These are phyloP conservation scores for Cheirogaleus major DNA, from an alignment of 2,797 vertebrate species.

Conservation along the genomic window DNA sequence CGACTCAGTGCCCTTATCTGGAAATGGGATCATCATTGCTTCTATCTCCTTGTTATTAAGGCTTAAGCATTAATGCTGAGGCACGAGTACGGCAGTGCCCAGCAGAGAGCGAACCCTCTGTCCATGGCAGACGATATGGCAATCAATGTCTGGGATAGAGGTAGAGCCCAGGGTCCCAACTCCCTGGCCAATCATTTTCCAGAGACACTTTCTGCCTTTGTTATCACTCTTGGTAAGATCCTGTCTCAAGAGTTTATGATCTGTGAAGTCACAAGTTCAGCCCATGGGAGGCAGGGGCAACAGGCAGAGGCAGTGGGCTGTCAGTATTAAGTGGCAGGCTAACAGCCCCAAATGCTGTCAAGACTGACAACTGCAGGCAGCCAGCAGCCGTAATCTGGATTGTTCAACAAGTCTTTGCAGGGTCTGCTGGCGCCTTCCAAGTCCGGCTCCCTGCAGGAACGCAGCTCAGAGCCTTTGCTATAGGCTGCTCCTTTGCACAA, in stretches of 20 bases:
- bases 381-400: not conserved
- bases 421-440: constrained; percentile 44
- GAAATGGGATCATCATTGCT: not conserved
- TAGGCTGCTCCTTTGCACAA: not conserved
- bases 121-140: not conserved
- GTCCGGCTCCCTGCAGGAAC: not conserved
- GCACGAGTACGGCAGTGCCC: not conserved
- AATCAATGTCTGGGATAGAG: not conserved
- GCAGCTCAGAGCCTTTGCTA: not conserved
- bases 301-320: not conserved
- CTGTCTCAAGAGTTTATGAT: not conserved
- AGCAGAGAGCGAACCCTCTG: not conserved
- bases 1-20: not conserved
- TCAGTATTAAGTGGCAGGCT: not conserved
- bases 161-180: not conserved
- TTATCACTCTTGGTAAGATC: not conserved
- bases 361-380: not conserved
- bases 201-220: not conserved
- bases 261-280: not conserved
- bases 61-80: not conserved
- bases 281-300: not conserved
- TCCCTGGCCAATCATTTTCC: not conserved
- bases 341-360: not conserved
- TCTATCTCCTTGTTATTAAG: not conserved
- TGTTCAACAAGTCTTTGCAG: not conserved